These are phyloP conservation scores for Entomyzon cyanotis DNA, from an alignment of 2,113 vertebrate genomes.

Conservation along the genomic window DNA sequence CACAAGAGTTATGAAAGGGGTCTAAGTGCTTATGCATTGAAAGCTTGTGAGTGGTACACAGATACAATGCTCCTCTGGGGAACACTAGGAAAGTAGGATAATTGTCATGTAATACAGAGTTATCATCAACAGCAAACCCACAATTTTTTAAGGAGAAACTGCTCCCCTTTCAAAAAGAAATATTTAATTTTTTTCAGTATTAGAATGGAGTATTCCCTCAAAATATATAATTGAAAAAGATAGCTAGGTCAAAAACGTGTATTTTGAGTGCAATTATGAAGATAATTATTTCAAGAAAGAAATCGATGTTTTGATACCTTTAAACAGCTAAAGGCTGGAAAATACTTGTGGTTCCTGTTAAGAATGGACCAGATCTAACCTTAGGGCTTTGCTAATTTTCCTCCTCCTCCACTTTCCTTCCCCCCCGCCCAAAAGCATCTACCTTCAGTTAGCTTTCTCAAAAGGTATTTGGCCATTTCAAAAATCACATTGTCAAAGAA, in stretches of 20 bases:
- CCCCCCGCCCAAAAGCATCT: not conserved
- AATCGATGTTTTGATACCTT: not conserved
- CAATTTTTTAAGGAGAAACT: not conserved
- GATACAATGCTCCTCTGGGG: not conserved
- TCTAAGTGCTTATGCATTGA: not conserved
- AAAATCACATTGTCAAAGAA: not conserved
- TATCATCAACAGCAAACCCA: not conserved
- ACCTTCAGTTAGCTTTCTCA: not conserved
- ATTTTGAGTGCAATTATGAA: not conserved
- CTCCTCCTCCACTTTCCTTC: not conserved
- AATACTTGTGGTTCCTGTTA: slow-evolving; percentile 42
- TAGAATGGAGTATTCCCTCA: not conserved
- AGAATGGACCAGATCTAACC: slow-evolving; percentile 43
- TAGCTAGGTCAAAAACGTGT: not conserved
- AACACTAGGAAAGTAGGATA: not conserved
- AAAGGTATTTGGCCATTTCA: not conserved
- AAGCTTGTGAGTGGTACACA: not conserved
- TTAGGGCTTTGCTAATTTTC: slow-evolving; percentile 28
- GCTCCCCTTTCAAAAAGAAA: not conserved
- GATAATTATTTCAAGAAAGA: slow-evolving; percentile 27
- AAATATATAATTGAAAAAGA: not conserved
- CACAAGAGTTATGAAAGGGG: not conserved
- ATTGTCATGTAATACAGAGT: not conserved
- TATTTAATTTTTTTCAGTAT: not conserved
- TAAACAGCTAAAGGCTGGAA: slow-evolving; percentile 3